A percentile compares a stretch with the other conserved stretches of the same genome.
These are phyloP conservation scores for Napeogenes inachia DNA, from an alignment of 2,888 invertebrate species.

Conservation along the genomic window DNA sequence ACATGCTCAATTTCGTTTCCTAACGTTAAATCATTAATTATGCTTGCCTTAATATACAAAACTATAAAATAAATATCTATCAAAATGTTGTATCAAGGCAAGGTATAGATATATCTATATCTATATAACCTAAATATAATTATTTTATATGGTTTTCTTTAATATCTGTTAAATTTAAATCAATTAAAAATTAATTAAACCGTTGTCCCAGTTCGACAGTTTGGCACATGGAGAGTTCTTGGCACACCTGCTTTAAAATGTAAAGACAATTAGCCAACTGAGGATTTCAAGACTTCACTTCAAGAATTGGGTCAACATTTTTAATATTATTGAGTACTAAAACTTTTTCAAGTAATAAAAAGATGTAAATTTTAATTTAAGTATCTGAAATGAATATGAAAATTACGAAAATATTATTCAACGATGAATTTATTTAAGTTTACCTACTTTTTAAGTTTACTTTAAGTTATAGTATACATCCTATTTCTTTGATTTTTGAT, in stretches of 20 bases:
- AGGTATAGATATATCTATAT: too few species aligned
- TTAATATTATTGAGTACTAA: background rate
- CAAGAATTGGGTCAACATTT: slow-evolving; percentile 1
- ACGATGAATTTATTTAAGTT: background rate
- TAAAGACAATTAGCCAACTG: slow-evolving; percentile 2
- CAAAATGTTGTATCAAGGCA: too few species aligned
- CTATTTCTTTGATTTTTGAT: too few species aligned
- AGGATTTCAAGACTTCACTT: background rate
- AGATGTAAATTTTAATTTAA: too few species aligned
- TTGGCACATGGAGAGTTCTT: slow-evolving; percentile 36
- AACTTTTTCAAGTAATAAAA: background rate
- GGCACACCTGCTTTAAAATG: slow-evolving; percentile 25
- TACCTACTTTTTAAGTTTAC: background rate
- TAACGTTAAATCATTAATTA: too few species aligned
- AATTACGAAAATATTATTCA: too few species aligned
- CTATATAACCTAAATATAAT: background rate
- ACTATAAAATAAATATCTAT: too few species aligned
- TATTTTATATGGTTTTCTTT: slow-evolving; percentile 11
- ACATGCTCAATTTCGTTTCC: too few species aligned
- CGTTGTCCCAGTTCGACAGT: slow-evolving; percentile 33
- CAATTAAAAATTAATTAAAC: slow-evolving; percentile 64
- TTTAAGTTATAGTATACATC: too few species aligned
- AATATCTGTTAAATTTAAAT: slow-evolving; percentile 37
- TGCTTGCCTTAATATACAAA: too few species aligned
- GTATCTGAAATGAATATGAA: too few species aligned